Evolutionary conservation across 1,140 invertebrate species (phyloP).

Genomic region (Tetramorium parvispinum): DNA sequence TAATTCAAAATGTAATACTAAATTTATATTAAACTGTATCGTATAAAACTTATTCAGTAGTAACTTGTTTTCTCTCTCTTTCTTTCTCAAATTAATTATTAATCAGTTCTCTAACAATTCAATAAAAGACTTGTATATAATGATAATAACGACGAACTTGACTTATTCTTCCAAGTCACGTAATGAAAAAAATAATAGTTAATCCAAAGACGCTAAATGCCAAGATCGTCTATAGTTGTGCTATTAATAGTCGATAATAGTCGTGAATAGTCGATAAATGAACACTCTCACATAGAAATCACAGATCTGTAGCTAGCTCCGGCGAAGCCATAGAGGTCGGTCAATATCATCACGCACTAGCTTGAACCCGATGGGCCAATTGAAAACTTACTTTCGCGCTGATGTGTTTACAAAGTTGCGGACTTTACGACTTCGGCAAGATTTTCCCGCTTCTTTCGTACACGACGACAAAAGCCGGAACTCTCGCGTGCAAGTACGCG

Average conservation of each 20-base stretch:
- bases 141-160: neutral
- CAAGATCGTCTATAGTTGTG: slow-evolving; percentile 49
- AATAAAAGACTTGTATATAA: neutral
- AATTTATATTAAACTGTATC: neutral
- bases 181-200: neutral
- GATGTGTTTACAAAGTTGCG: slow-evolving; percentile 36
- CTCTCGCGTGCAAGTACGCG: neutral
- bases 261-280: slow-evolving; percentile 62
- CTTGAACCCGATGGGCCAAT: slow-evolving; percentile 66
- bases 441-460: neutral
- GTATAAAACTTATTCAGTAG: neutral
- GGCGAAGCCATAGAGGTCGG: slow-evolving; percentile 68
- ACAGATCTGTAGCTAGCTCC: slow-evolving; percentile 62
- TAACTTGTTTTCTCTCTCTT: neutral
- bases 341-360: slow-evolving; percentile 73
- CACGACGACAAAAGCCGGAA: neutral
- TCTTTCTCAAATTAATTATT: neutral
- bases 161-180: neutral
- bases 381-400: slow-evolving; percentile 60
- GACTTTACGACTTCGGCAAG: neutral
- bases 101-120: neutral
- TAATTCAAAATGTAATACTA: neutral
- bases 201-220: slow-evolving; percentile 41
- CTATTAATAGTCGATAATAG: slow-evolving; percentile 65
- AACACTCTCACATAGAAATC: slow-evolving; percentile 64